These are phyloP conservation scores for Stenolophus ochropezus DNA, from an alignment of 2,888 invertebrate species.

Conservation along the genomic window DNA sequence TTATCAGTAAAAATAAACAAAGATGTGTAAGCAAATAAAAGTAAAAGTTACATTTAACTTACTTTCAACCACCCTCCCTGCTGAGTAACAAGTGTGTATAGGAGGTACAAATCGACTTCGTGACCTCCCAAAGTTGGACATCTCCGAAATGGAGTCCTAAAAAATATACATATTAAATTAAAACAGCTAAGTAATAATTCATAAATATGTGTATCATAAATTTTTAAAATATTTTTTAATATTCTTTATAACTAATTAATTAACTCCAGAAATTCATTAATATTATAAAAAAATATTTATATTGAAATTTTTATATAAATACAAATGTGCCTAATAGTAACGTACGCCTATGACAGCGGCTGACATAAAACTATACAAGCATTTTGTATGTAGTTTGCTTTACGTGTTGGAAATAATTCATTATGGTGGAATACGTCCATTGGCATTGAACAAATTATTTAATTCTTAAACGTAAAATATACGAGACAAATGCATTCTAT, in stretches of 20 bases:
- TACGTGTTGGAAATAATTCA: slow-evolving; percentile 44
- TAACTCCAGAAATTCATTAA: neutral
- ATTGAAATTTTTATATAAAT: neutral
- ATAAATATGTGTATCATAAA: too few relatives aligned
- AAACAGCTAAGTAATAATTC: too few relatives aligned
- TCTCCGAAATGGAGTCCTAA: slow-evolving; percentile 80
- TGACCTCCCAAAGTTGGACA: slow-evolving; percentile 87
- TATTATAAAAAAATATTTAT: neutral
- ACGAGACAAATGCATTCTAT: neutral
- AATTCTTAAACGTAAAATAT: slow-evolving; percentile 12
- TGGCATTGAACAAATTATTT: slow-evolving; percentile 27
- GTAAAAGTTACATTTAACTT: slow-evolving; percentile 65
- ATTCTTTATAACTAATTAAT: neutral
- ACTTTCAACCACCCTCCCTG: slow-evolving; percentile 98
- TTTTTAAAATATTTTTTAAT: neutral
- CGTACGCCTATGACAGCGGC: slow-evolving; percentile 33
- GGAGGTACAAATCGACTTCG: slow-evolving; percentile 92
- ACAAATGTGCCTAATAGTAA: slow-evolving; percentile 11
- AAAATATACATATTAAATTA: slow-evolving; percentile 64
- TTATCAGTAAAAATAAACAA: neutral
- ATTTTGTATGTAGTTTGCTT: slow-evolving; percentile 38
- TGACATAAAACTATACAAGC: slow-evolving; percentile 43
- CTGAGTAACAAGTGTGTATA: slow-evolving; percentile 93
- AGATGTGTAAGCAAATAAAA: neutral
- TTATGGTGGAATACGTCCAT: slow-evolving; percentile 39